Evolutionary conservation across 2,797 vertebrate genomes (phyloP).

Genomic region (Trichosurus vulpecula): DNA sequence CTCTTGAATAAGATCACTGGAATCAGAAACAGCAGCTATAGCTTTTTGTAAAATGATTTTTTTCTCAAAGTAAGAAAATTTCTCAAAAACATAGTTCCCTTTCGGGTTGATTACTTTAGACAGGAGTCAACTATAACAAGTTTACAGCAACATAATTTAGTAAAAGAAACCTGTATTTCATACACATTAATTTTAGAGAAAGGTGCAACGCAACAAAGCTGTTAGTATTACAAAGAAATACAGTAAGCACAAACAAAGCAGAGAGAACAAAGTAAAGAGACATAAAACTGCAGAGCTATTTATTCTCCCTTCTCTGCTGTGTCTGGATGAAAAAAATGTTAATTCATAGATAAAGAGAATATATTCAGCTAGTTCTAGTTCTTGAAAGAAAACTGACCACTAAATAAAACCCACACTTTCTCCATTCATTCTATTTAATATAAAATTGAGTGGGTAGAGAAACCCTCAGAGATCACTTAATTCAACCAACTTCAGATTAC

Average conservation of each 20-base stretch:
- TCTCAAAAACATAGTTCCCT: background rate
- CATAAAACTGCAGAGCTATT: background rate
- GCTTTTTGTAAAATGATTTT: slow-evolving; percentile 4
- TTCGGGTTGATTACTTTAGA: slow-evolving; percentile 30
- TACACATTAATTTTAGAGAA: slow-evolving; percentile 27
- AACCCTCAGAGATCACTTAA: background rate
- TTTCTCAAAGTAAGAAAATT: slow-evolving; percentile 7
- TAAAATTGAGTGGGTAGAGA: background rate
- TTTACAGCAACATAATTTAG: background rate
- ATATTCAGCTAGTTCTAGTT: background rate
- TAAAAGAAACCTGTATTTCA: slow-evolving; percentile 25
- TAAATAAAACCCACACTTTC: background rate
- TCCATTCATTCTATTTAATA: background rate
- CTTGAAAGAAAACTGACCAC: background rate
- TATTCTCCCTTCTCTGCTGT: background rate
- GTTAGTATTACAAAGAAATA: slow-evolving; percentile 3
- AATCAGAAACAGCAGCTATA: background rate
- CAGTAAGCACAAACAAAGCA: slow-evolving; percentile 34
- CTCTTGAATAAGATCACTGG: background rate
- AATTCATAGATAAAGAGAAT: background rate
- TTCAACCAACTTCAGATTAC: background rate
- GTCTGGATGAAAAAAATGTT: background rate
- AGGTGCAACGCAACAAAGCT: slow-evolving; percentile 11
- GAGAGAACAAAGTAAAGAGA: background rate
- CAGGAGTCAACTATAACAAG: slow-evolving; percentile 16